Evolutionary conservation across 2,797 vertebrate species (phyloP), one percentile per base, ranked within the genome.

Genomic region (Lerista edwardsae): DNA sequence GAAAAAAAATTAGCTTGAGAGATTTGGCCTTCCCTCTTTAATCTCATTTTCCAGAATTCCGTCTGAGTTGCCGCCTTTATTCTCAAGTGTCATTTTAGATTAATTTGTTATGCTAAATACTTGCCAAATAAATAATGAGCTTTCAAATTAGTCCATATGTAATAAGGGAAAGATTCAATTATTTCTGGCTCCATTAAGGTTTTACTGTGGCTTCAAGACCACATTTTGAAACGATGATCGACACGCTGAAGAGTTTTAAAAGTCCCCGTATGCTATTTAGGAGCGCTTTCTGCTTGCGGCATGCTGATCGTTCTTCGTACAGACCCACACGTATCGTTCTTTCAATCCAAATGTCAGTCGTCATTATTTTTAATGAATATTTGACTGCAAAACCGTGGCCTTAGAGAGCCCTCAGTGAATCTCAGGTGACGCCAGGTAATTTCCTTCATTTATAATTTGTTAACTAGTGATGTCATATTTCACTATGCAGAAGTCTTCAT

Each of bases 111-210:
- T 93, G 86, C 82, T 93, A 93, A 92, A 81, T 81, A 87, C 62
- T 91, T 92, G 78, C 86, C 91, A 94, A 92, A 91, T 90, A 93
- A 94, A 93, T 93, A 92, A 94, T 85, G 89, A 91, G 34, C 80
- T 91, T 92, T 93, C 87, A 92, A 88, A 93, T 27, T 39, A 88
- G 44, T 74, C 78, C 81, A 69, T 93, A 86, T 85, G 85, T 83
- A 93, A 90, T 91, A 91, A 89, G 86, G 82, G 85, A 91, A 90
- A 76, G 55, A 92, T 93, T 93, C 81, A 92, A 90, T 93, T 90
- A 90, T 90, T 92, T 64, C 81, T 91, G 88, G 87, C 64, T 57
- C 69, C 71, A 83, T 91, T 92, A 93, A 91, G 39, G 84, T 93
- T 94, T 92, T 87, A 82, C 51, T 84, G 34, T 34, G 34, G 23